Base-by-base conservation (phyloP, 2,888 invertebrate genomes). In the Amorpha juglandis region DNA sequence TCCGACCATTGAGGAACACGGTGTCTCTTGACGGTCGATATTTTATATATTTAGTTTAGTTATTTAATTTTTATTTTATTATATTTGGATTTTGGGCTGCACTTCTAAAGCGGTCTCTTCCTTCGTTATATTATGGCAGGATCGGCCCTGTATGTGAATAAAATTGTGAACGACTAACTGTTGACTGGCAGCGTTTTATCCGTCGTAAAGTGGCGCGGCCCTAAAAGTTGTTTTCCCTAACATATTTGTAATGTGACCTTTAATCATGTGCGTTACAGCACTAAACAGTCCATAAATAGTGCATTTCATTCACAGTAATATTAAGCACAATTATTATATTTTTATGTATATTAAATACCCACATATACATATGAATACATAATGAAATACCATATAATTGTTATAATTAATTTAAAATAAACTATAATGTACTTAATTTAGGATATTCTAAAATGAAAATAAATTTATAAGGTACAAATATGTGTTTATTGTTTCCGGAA, bases 231-330 rank as follows among this genome's bases (percentile, higher is more conserved):
- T 63, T 68, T 63, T 12, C 47, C 33, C 38, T 63, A 33, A 65
- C 42, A 47, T 62, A 67, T 8, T 1, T 51, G 19, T 58, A 55
- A 65, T 55, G 55, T 58, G 4, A 45, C 45, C 45, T 12, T 14
- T 16, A 52, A 63, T 63, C 33, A 14, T 58, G 58, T 58, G 55
- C 55, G 19, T 58, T 21, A 42, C 58, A 75, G 82, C 80, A 79
- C 82, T 83, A 82, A 82, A 80, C 82, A 86, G 89, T 92, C 92
- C 91, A 89, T 86, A 74, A 78, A 82, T 87, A 91, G 90, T 91
- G 91, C 91, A 92, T 93, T 92, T 92, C 90, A 91, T 88, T 87
- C 82, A 81, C 81, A 84, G 82, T 90, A 89, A 87, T 88, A 81
- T 78, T 91, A 90, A 91, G 91, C 92, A 92, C 91, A 92, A 92